Base-by-base conservation (phyloP, 2,113 vertebrate genomes). In the Daboia siamensis region DNA sequence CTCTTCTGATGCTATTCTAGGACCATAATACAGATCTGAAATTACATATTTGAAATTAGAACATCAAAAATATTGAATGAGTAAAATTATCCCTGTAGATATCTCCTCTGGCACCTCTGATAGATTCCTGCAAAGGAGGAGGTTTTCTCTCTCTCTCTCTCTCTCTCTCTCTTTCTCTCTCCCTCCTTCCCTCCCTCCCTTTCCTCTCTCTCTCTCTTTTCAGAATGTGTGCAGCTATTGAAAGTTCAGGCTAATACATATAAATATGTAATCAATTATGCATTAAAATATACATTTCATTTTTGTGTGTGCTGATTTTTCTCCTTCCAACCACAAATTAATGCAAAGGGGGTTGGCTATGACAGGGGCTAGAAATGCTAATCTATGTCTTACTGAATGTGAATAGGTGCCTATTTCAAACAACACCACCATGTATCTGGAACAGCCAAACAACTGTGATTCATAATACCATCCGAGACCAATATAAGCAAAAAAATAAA, bases 391-490 rank as follows among this genome's bases (percentile, higher is more conserved):
- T 44, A 89, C 5, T 10, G 59, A 55, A 88, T 86, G 74, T 1
- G 12, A 90, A 90, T 39, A 51, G 17, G 15, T 23, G 8, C 23
- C 12, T 21, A 69, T 0, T 93, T 85, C 90, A 92, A 94, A 15
- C 48, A 0, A 23, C 2, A 90, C 69, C 5, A 1, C 55, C 90
- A 44, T 86, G 46, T 80, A 91, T 13, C 88, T n/a, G 90, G 21
- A 89, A 91, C 4, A 46, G 29, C 51, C 86, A 89, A 95, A 93
- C 46, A 91, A 84, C 23, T 90, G n/a, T 13, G 94, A 46, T 90
- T 39, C 17, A 84, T 93, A 92, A 92, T 54, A 5, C 86, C 90
- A 15, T 92, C 52, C 1, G 33, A 95, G 39, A 95, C 13, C 87
- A 69, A 87, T 93, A 52, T 0, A 64, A 15, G 0, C 90, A 93